A percentile compares a stretch with the other conserved stretches of the same genome.
These are phyloP conservation scores for Drosophila burlai DNA, from an alignment of 1,140 invertebrate species.

Conservation along the genomic window DNA sequence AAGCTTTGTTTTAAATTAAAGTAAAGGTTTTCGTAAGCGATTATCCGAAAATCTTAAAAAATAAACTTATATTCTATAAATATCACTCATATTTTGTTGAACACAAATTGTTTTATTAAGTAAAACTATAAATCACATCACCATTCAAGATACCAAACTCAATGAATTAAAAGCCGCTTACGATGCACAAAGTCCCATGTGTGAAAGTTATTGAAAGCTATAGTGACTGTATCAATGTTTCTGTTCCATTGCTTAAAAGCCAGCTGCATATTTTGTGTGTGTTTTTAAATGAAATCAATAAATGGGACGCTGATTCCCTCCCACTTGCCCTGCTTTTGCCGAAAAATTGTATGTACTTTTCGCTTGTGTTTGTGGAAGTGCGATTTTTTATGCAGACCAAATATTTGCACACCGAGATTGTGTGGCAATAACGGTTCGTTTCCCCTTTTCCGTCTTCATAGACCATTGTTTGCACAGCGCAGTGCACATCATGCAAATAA, in stretches of 20 bases:
- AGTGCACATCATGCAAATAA: slow-evolving; percentile 63
- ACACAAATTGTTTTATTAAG: no score
- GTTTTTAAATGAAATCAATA: slow-evolving; percentile 55
- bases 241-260: slow-evolving; percentile 6
- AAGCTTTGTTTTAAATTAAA: background rate
- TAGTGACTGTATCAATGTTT: slow-evolving; percentile 1
- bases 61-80: no score
- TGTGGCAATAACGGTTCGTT: slow-evolving; percentile 61
- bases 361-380: slow-evolving; percentile 21
- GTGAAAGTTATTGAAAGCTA: background rate
- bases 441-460: slow-evolving; percentile 11
- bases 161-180: slow-evolving; percentile 11
- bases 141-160: background rate
- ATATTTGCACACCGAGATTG: slow-evolving; percentile 73
- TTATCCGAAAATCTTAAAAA: no score
- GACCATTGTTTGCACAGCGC: slow-evolving; percentile 39
- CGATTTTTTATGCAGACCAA: slow-evolving; percentile 60
- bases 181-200: background rate
- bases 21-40: background rate
- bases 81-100: no score
- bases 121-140: slow-evolving; percentile 8
- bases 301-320: background rate
- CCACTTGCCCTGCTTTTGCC: background rate
- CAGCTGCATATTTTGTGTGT: slow-evolving; percentile 7
- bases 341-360: slow-evolving; percentile 9